Percentiles rank a stretch among this genome's conserved stretches.
These are phyloP conservation scores for Ursus arctos DNA, from an alignment of 2,113 vertebrate species.

Conservation along the genomic window DNA sequence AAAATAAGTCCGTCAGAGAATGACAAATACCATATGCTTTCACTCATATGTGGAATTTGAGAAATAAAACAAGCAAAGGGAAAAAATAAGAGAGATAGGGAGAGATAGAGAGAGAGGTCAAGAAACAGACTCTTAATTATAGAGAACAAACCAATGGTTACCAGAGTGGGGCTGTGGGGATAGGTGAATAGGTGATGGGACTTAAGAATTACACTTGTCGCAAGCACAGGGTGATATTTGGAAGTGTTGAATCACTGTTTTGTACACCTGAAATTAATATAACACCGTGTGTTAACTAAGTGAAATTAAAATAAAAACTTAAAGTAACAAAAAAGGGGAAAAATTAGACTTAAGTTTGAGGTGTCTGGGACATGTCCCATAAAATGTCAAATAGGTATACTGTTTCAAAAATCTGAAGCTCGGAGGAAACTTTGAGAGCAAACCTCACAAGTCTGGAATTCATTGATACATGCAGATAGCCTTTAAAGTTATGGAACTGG, in stretches of 20 bases:
- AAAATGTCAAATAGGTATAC: background rate
- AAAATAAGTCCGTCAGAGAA: background rate
- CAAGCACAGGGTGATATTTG: background rate
- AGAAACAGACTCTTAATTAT: background rate
- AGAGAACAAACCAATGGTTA: background rate
- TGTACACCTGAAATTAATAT: background rate
- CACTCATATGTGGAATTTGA: background rate
- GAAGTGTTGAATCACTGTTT: background rate
- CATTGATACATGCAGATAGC: background rate
- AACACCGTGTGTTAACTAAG: background rate
- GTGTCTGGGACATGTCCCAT: background rate
- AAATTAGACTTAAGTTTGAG: background rate
- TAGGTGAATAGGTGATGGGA: background rate
- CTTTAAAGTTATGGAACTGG: background rate
- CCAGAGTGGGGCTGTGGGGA: background rate
- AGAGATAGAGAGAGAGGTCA: background rate
- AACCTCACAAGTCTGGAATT: background rate
- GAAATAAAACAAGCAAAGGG: background rate
- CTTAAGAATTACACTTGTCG: background rate
- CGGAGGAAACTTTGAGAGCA: background rate
- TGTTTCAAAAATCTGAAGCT: background rate
- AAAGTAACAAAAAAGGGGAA: background rate
- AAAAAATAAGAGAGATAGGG: background rate
- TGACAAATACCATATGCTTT: background rate
- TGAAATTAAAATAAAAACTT: background rate